phyloP scores from a whole-genome alignment of 1,140 invertebrate species.

The Rhopalosiphum maidis region DNA sequence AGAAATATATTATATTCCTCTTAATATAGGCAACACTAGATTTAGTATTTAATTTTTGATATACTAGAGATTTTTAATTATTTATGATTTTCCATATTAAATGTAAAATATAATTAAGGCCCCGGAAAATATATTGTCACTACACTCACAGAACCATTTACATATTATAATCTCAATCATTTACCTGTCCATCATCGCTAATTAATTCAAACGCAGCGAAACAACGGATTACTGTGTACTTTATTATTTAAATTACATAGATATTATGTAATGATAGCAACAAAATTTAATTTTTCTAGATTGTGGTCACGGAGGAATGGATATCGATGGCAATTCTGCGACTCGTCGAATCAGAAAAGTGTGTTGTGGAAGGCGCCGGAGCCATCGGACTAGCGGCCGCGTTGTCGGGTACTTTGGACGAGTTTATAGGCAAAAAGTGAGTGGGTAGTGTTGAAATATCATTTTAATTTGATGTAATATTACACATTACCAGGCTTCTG shows the following conservation, averaged over 20 bases:
- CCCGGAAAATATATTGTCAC: too few relatives aligned
- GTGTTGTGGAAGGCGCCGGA: constrained; percentile 91
- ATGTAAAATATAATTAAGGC: too few relatives aligned
- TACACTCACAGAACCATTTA: too few relatives aligned
- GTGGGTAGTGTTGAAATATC: not conserved
- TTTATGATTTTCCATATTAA: too few relatives aligned
- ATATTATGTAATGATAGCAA: not conserved
- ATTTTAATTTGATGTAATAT: not conserved
- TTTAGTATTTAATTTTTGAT: too few relatives aligned
- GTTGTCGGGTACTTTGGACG: constrained; percentile 80
- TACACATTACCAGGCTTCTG: not conserved
- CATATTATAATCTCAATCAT: not conserved
- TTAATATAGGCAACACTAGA: too few relatives aligned
- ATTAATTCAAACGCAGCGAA: not conserved
- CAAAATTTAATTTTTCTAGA: constrained; percentile 62
- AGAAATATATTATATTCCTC: too few relatives aligned
- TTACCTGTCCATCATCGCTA: accelerated
- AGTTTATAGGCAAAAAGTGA: constrained; percentile 86
- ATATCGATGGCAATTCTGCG: constrained; percentile 89
- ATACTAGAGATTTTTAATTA: too few relatives aligned
- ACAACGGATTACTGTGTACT: not conserved
- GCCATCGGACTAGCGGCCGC: constrained; percentile 87
- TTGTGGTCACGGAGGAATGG: constrained; percentile 81
- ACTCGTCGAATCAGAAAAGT: constrained; percentile 88
- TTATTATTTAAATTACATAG: not conserved